A percentile compares a stretch with the other conserved stretches of the same genome.
Evolutionary conservation across 2,113 vertebrate genomes (phyloP).

Genomic region (Ptyas mucosa): DNA sequence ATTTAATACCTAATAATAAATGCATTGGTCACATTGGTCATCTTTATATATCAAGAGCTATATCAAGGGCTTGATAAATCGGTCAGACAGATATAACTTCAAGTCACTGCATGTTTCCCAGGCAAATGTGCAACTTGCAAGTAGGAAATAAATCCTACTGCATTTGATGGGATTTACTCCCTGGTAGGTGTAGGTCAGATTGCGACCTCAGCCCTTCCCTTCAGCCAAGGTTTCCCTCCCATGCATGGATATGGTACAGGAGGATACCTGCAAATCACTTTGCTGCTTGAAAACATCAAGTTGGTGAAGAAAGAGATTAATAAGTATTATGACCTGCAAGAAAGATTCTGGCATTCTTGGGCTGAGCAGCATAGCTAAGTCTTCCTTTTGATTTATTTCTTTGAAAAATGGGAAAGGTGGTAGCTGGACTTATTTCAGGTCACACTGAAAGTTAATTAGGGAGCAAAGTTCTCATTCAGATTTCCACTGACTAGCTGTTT

Average conservation of each 20-base stretch:
- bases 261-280: not conserved
- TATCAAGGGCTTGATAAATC: not conserved
- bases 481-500: conserved; percentile 12
- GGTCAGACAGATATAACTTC: not conserved
- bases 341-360: not conserved
- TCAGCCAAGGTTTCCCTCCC: not conserved
- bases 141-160: not conserved
- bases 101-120: not conserved
- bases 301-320: not conserved
- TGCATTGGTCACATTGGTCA: not conserved
- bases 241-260: not conserved
- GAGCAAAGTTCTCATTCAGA: not conserved
- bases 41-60: not conserved
- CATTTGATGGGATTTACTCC: not conserved
- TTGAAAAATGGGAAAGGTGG: conserved; percentile 1
- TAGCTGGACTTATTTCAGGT: not conserved
- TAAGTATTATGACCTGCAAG: conserved; percentile 2
- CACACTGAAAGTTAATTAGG: conserved; percentile 7
- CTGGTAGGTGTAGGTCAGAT: not conserved
- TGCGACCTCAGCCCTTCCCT: not conserved
- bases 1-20: not conserved
- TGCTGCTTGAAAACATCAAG: not conserved
- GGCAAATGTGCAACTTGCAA: not conserved
- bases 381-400: not conserved
- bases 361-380: conserved; percentile 3